Evolutionary conservation across 2,888 invertebrate genomes (phyloP), one percentile per base, ranked within the genome.

Genomic region (Limnephilus rhombicus): DNA sequence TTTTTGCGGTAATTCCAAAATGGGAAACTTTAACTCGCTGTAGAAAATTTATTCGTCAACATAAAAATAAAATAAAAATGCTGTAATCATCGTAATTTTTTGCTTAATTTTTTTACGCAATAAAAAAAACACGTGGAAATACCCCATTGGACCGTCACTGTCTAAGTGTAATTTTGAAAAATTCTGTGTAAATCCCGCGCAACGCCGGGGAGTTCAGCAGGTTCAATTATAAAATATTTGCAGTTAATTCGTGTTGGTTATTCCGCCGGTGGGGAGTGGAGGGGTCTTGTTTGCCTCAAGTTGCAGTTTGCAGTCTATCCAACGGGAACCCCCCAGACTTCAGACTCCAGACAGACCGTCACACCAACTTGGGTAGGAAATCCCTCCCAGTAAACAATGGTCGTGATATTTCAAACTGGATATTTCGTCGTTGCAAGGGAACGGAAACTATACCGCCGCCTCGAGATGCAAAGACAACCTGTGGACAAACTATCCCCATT

Each of bases 391-490:
- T 91, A 91, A 91, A 91, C 91, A 91, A 91, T 91, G 82, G 86
- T 89, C 89, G 91, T 68, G 89, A 91, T 91, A 91, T 91, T 89
- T 49, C 85, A 91, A 89, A 89, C 89, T 49, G 41, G 85, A 91
- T 91, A 68, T 89, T 91, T 89, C 82, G 80, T 49, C 34, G 45
- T 89, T 85, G 15, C 88, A 80, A 91, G 91, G 86, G 68, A 24
- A 80, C 37, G 85, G 80, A 85, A 80, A 86, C 53, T 68, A 86
- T n/a, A 86, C 31, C 18, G 68, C 31, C 34, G 82, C 85, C 45
- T 41, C n/a, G 41, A 24, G 85, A 29, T 49, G 49, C 85, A 86
- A 45, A 45, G 87, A 31, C 87, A 87, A 87, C 31, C 68, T 53
- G 31, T 88, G 82, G 53, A 88, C 80, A 49, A 89, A 89, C 34